phyloP scores from a whole-genome alignment of 2,113 vertebrate species.

The Lonchura striata region DNA sequence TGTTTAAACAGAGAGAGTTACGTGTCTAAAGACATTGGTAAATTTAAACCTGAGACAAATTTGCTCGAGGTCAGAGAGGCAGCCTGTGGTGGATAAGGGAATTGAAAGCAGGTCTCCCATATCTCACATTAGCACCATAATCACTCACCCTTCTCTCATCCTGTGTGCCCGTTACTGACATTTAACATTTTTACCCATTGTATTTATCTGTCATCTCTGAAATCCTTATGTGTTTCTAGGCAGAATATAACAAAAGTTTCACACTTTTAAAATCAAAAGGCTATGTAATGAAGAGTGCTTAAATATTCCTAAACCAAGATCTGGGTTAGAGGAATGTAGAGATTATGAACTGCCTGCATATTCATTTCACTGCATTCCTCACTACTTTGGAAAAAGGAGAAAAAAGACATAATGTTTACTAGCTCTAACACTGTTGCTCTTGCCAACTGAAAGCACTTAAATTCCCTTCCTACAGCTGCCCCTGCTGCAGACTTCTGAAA shows the following conservation, averaged over 20 bases:
- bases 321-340: not conserved
- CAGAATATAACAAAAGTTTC: slow-evolving; percentile 31
- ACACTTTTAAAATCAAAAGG: slow-evolving; percentile 1
- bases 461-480: slow-evolving; percentile 19
- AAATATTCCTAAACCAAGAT: not conserved
- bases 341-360: not conserved
- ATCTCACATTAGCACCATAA: not conserved
- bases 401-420: slow-evolving; percentile 30
- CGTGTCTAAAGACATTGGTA: not conserved
- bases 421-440: slow-evolving; percentile 26
- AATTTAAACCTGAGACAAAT: slow-evolving; percentile 13
- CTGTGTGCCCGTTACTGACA: not conserved
- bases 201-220: slow-evolving; percentile 46
- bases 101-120: slow-evolving; percentile 8
- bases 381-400: not conserved
- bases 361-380: slow-evolving; percentile 27
- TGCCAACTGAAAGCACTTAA: slow-evolving; percentile 36
- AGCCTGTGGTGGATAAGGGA: not conserved
- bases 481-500: slow-evolving; percentile 18
- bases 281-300: slow-evolving; percentile 3
- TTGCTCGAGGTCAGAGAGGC: not conserved
- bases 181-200: not conserved
- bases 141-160: not conserved
- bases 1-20: not conserved
- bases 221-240: slow-evolving; percentile 41